Base-by-base conservation (phyloP, 2,797 vertebrate species). In the Anguilla megastoma region DNA sequence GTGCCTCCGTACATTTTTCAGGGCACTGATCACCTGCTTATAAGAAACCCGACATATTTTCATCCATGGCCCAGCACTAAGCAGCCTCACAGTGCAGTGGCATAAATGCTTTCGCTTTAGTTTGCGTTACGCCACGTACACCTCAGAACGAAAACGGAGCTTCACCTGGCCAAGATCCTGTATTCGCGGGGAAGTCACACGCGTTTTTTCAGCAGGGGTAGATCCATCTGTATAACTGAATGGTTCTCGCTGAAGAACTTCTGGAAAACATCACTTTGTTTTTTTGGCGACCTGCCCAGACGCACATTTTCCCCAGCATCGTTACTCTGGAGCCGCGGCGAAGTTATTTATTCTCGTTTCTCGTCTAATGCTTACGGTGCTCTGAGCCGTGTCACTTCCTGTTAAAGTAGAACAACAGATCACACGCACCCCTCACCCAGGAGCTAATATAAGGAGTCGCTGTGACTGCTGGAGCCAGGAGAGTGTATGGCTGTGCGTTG, bases 361-460 rank as follows among this genome's bases (percentile, higher is more conserved):
- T 1, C 87, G 30, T 93, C 92, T 93, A 90, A 18, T 85, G 41
- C 83, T 87, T 24, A 30, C 85, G 89, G 86, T 86, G 82, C 63
- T 83, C 86, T 92, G 91, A 92, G 87, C 86, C 90, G 5, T 63
- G 50, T 50, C 6, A 85, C 90, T 90, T 76, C 50, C 87, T 88
- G 86, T 87, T 76, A 33, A 87, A 80, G 87, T 89, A 63, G 50
- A 80, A 80, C 33, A 76, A 76, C 30, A 18, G 76, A 45, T 36
- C 76, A 24, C 16, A 21, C 5, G 3, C n/a, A 74, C 9, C n/a
- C 2, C n/a, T 33, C 69, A 27, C 18, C 36, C 76, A 33, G 27
- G 12, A 12, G 12, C 12, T 74, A 18, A 58, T 58, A 24, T 21
- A 21, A 7, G 76, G 16, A 45, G 76, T 80, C 21, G 33, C 12